Evolutionary conservation across 2,113 vertebrate species (phyloP), one percentile per base, ranked within the genome.

Genomic region (Chamaetylas fuelleborni): DNA sequence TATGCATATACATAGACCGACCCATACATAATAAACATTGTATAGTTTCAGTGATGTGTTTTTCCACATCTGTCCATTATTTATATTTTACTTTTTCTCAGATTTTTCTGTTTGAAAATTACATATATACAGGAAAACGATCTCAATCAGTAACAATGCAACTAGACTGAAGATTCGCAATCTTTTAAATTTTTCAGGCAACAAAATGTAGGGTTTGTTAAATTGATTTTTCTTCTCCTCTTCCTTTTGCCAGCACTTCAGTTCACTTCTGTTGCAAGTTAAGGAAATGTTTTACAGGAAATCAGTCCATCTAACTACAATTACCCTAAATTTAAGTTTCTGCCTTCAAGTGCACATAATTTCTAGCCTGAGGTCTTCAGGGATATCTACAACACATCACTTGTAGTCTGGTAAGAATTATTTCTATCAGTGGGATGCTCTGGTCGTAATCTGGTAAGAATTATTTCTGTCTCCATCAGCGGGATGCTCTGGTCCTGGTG

Each of bases 401-500:
- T 22, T 51, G 19, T 14, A 56, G 4, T 7, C 24, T 0, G 5
- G 17, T 29, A 33, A 48, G 28, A 42, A 38, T 4, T 5, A 23
- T 18, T 48, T 6, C 48, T 6, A 14, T 24, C 26, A 42, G 36
- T 22, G 3, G 33, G 9, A 19, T 42, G 12, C 2, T 4, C 3
- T 26, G 1, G 4, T 28, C 23, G 19, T 14, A 54, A 4, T 8
- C 24, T 0, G 4, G 19, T 29, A 33, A 48, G 36, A 42, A 36
- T 4, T 5, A 25, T 17, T 48, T 61, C 34, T 58, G 14, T 19
- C 12, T 6, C 48, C 5, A 13, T 24, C 26, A 43, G 36, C 19
- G 3, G 33, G 9, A 19, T 8, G 12, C 2, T 4, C 3, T 26
- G 1, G 5, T 28, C 26, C 31, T 53, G 26, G 15, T 0, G 0